phyloP scores from a whole-genome alignment of 2,888 invertebrate species.

The Subacronicta megacephala region DNA sequence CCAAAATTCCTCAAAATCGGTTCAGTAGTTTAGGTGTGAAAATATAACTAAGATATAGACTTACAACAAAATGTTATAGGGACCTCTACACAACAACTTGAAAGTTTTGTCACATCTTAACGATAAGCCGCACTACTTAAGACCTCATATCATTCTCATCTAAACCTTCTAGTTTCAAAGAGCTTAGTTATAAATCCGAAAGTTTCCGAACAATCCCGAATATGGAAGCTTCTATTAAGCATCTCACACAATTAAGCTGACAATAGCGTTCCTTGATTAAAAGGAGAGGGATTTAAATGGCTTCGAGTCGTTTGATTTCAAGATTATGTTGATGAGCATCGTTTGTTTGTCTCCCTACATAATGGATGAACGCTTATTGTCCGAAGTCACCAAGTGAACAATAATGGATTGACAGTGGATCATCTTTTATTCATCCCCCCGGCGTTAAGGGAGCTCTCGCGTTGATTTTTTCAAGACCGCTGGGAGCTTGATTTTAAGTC shows the following conservation, averaged over 20 bases:
- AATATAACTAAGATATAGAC: no score
- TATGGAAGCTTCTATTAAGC: constrained; percentile 50
- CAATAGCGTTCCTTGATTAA: constrained; percentile 66
- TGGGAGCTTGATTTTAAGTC: constrained; percentile 26
- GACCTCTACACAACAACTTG: constrained; percentile 13
- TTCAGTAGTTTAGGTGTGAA: no score
- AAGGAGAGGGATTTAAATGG: constrained; percentile 60
- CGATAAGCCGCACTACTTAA: constrained; percentile 46
- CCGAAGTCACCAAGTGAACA: constrained; percentile 44
- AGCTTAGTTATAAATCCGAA: constrained; percentile 52
- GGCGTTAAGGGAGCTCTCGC: constrained; percentile 18
- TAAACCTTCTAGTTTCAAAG: constrained; percentile 50
- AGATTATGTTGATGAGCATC: constrained; percentile 58
- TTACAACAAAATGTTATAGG: no score
- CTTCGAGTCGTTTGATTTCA: constrained; percentile 60
- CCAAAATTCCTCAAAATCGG: no score
- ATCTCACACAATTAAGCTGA: constrained; percentile 64
- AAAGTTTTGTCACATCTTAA: constrained; percentile 43
- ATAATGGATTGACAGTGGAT: constrained; percentile 53
- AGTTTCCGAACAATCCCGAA: constrained; percentile 50
- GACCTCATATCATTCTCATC: constrained; percentile 41
- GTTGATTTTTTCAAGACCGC: constrained; percentile 34
- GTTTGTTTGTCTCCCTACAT: constrained; percentile 45
- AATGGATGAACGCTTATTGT: constrained; percentile 47
- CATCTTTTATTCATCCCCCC: constrained; percentile 49